Conservation (phyloP, 2,797 vertebrate genomes). For the Onychomys leucogaster region DNA sequence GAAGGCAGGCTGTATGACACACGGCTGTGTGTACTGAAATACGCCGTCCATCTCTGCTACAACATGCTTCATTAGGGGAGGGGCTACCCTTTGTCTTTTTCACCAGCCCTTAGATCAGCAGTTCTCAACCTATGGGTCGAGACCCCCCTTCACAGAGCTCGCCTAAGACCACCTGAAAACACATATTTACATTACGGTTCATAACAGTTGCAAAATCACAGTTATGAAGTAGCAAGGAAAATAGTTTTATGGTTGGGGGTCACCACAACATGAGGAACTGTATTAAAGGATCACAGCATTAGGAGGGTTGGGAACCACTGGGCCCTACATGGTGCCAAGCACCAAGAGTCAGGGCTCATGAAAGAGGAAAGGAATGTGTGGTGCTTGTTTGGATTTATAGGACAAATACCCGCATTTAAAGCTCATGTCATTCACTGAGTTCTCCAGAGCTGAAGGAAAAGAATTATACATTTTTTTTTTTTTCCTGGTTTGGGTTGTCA, state of each 20-base stretch:
- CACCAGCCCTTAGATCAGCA: not conserved
- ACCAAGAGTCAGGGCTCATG: not conserved
- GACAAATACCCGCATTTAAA: slow-evolving; percentile 26
- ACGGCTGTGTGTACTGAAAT: not conserved
- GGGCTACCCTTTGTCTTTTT: not conserved
- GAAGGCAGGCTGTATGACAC: not conserved
- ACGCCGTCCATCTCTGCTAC: not conserved
- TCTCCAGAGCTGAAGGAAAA: slow-evolving; percentile 35
- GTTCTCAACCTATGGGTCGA: not conserved
- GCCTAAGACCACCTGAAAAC: not conserved
- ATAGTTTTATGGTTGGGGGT: not conserved
- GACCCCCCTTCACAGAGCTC: not conserved
- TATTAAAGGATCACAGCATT: not conserved
- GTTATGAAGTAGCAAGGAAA: too few relatives aligned
- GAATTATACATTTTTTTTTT: slow-evolving; percentile 39
- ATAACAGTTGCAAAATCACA: not conserved
- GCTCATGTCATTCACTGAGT: slow-evolving; percentile 43
- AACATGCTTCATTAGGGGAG: not conserved
- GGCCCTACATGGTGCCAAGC: not conserved
- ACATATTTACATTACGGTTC: not conserved
- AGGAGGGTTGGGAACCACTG: not conserved
- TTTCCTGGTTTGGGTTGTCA: slow-evolving; percentile 40
- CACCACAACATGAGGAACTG: not conserved
- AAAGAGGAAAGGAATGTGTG: slow-evolving; percentile 29
- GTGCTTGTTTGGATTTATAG: slow-evolving; percentile 51